Evolutionary conservation across 1,140 invertebrate species (phyloP), one percentile per base, ranked within the genome.

Genomic region (Oppia nitens): DNA sequence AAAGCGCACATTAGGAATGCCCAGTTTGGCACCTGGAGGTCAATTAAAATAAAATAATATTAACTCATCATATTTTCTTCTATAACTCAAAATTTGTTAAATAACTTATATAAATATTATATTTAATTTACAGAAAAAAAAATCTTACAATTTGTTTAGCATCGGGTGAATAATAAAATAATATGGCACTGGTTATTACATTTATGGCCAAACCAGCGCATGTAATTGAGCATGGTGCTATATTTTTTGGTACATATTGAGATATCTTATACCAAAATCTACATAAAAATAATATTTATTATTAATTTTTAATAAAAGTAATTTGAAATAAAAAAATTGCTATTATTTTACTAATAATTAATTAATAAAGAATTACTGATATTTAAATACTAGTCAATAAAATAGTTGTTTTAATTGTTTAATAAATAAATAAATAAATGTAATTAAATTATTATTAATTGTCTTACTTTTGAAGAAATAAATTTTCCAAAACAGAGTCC

Each of bases 1-100:
- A 76, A 60, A 28, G 70, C 74, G 64, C 72, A 73, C 3, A 74
- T 60, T 2, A 76, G 54, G 62, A 74, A 74, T 14, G 70, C 68
- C 72, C 74, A 76, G n/a, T 66, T 59, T 4, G 77, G 75, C 25
- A 72, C 71, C 72, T 81, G 77, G 74, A 60, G 32, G 17, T 40
- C 32, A 40, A 9, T 9, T 6, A 6, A 40, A 9, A 40, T 6
- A 40, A 40, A 40, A 40, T 40, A 6, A 9, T 40, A 9, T 40
- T 17, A 40, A 40, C 32, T 9, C 6, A 9, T 40, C 6, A 40
- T 17, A 40, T 9, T 40, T 40, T 40, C 32, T 40, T 9, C 17
- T 9, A 40, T 40, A 17, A 40, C 17, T 17, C 6, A 40, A 6
- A 40, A 40, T 9, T 40, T 40, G 6, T 40, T 40, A 40, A 9